Percentiles rank a stretch among this genome's conserved stretches.
Conservation (phyloP, 2,888 invertebrate species). For the Sinopyrophorus schimmeli region DNA sequence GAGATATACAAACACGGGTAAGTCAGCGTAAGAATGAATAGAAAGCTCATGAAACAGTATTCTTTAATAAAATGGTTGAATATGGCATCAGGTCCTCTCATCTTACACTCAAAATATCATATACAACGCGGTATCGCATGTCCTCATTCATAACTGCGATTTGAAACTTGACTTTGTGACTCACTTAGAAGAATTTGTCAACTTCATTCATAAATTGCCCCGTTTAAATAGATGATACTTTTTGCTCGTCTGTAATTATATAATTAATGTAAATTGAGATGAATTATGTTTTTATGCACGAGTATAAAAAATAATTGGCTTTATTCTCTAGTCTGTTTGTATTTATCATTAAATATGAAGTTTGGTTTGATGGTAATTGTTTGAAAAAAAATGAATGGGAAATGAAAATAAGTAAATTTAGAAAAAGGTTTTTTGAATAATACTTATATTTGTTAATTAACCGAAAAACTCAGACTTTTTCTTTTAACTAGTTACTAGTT, state of each 20-base stretch:
- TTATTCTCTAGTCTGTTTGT: too few species aligned
- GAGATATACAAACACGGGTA: constrained; percentile 7
- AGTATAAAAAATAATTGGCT: constrained; percentile 14
- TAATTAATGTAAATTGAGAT: constrained; percentile 35
- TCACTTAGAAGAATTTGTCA: constrained; percentile 35
- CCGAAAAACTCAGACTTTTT: too few species aligned
- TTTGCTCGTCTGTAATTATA: constrained; percentile 23
- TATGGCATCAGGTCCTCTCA: constrained; percentile 31
- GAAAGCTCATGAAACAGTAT: constrained; percentile 17
- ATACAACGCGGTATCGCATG: constrained; percentile 33
- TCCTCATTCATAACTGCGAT: constrained; percentile 38
- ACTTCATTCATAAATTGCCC: constrained; percentile 37
- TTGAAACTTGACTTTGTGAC: constrained; percentile 34
- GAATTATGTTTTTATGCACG: constrained; percentile 25
- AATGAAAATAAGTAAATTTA: too few species aligned
- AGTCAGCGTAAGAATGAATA: constrained; percentile 1
- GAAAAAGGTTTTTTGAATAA: too few species aligned
- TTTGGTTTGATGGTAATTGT: too few species aligned
- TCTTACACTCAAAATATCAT: constrained; percentile 37
- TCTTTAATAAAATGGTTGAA: constrained; percentile 16
- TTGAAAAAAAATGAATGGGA: too few species aligned
- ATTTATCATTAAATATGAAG: too few species aligned
- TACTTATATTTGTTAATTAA: too few species aligned
- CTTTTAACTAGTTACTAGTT: too few species aligned
- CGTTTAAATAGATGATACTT: constrained; percentile 13